Base-by-base conservation (phyloP, 2,113 vertebrate genomes). In the Sinosuthora webbiana region DNA sequence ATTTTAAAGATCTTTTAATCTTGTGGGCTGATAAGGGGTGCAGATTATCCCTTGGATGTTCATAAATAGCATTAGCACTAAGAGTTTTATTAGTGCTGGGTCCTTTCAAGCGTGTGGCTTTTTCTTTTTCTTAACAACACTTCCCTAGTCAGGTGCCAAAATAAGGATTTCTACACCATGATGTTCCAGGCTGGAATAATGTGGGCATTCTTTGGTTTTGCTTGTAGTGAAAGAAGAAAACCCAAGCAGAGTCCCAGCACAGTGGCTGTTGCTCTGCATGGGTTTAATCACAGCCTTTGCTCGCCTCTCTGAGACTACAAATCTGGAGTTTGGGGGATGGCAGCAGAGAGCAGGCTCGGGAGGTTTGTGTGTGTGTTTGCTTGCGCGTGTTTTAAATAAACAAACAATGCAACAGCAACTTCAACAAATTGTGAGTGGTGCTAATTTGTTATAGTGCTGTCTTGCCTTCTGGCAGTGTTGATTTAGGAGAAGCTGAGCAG, bases 381-480 rank as follows among this genome's bases (percentile, higher is more conserved):
- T 18, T 13, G 33, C 4, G n/a, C 1, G 7, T 57, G 86, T 87
- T 95, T 94, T 97, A 95, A 91, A 95, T 94, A 97, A 97, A 95
- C 91, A 96, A 94, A 97, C 95, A 97, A 94, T 82, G 93, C 83
- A 94, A 82, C 89, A 87, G 93, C 87, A 87, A 96, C 93, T 95
- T 80, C 94, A 95, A 95, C 87, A 91, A 95, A 91, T 69, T 82
- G 91, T 76, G 93, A 95, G 57, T 65, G 67, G 89, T 94, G 93
- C 89, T 97, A 95, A 95, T 96, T 97, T 95, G 95, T 92, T 95
- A 81, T 47, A 95, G 93, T 35, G 86, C 71, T 93, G 88, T 60
- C 87, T 91, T 96, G 93, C 95, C 96, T 95, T 85, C 96, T 96
- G 95, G 96, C 94, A 73, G 69, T 89, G 89, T 91, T 94, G 94